Evolutionary conservation across 2,888 invertebrate genomes (phyloP), one percentile per base, ranked within the genome.

Genomic region (Drosophila neonasuta): DNA sequence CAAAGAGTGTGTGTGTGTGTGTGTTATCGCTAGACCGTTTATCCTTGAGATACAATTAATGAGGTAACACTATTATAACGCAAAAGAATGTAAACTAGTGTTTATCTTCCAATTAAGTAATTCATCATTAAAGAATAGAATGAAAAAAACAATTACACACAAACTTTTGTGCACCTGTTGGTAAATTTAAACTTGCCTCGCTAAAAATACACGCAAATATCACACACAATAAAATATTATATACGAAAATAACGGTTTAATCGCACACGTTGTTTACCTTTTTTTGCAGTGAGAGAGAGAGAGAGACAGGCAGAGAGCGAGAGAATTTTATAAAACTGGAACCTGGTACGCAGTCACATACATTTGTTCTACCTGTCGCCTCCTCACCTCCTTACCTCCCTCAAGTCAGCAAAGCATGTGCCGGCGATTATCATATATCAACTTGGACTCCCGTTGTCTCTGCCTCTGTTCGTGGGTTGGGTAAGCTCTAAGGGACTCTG

Each of bases 401-500:
- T 5, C 6, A 36, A 52, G 24, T 36, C 46, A 13, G 42, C 41
- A 51, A 46, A 68, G 59, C 77, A 70, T 70, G 74, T 68, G 67
- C 77, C 71, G 59, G 54, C 63, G 67, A 80, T 80, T 80, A 79
- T 74, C 83, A 71, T 80, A 74, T 71, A 80, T 79, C 80, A 80
- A 68, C 44, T 64, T 64, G 72, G 55, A 66, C 58, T 57, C 64
- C 11, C 74, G 60, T 54, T 44, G 32, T 32, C 32, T 9, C 32
- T 32, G 32, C 45, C 46, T 34, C 42, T 49, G n/a, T n/a, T 32
- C 9, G 34, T 30, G 42, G 32, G 39, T 45, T 59, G 73, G 62
- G 50, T 50, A 54, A 55, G 51, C 52, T 54, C 29, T 10, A 36
- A 50, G 24, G 55, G 11, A 34, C 11, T 45, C 11, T 41, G 52